These are phyloP conservation scores for Chalcosyrphus nemorum DNA, from an alignment of 2,888 invertebrate species.

Conservation along the genomic window DNA sequence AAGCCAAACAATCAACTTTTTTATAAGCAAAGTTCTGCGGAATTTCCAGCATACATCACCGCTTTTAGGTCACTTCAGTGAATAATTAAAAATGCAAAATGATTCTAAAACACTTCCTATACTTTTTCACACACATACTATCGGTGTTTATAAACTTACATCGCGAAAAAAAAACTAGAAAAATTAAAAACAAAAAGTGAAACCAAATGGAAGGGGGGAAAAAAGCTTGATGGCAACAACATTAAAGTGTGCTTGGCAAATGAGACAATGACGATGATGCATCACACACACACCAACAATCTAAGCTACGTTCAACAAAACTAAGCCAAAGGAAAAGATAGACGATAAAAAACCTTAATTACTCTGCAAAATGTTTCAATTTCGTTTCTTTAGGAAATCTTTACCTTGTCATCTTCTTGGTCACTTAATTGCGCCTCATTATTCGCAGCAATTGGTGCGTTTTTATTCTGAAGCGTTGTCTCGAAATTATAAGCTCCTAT, in stretches of 20 bases:
- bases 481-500: conserved; percentile 80
- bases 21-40: not conserved
- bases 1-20: not conserved
- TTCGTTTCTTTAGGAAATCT: conserved; percentile 21
- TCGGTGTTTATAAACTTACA: not conserved
- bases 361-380: conserved; percentile 68
- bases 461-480: conserved; percentile 64
- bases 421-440: conserved; percentile 21
- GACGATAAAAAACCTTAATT: conserved; percentile 59
- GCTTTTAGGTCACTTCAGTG: not conserved
- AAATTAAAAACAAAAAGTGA: conserved; percentile 21
- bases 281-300: conserved; percentile 30
- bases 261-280: conserved; percentile 31
- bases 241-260: conserved; percentile 32
- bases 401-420: conserved; percentile 55
- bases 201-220: conserved; percentile 32
- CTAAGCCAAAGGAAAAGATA: too few species aligned
- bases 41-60: conserved; percentile 12
- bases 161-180: not conserved
- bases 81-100: conserved; percentile 13
- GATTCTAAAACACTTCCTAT: conserved; percentile 28
- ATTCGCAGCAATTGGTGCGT: not conserved
- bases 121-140: not conserved
- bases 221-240: conserved; percentile 26
- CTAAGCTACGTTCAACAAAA: not conserved